Base-by-base conservation (phyloP, 2,888 invertebrate species). In the Apotomis betuletana region DNA sequence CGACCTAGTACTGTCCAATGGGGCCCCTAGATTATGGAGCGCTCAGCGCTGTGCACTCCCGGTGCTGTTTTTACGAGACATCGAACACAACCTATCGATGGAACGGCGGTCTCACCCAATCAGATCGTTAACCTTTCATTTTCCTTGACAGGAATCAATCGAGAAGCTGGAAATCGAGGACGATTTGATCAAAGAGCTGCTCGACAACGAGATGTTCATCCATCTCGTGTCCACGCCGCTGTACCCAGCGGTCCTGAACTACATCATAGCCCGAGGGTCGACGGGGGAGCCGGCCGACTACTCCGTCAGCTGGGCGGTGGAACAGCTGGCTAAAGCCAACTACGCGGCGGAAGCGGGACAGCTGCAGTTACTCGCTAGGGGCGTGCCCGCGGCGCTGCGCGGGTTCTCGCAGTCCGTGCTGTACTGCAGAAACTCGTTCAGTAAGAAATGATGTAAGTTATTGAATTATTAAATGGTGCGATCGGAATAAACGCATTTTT, bases 271-370 rank as follows among this genome's bases (percentile, higher is more conserved):
- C 51, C 75, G 75, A 13, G 83, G 85, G 52, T 58, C 82, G 0
- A 65, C 65, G 0, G 75, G 74, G 1, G 86, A 85, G 3, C 75
- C 78, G 12, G 5, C 5, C 52, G 70, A 5, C 2, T 91, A 91
- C 76, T 83, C 86, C 0, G 77, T 87, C 0, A 70, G 82, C 9
- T 90, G 90, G 91, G 90, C 92, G 0, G 81, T 83, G 3, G 65
- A 67, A 0, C 85, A 90, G 74, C 84, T 94, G 0, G 57, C 84
- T 2, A 80, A 81, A 36, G 89, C 87, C 0, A 84, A 86, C 59
- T 87, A 79, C 62, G 63, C 85, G 1, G 89, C 92, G 0, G 93
- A 94, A 73, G 93, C 92, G 0, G 93, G 93, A 1, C 87, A 91
- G 62, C 75, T 94, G 0, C 83, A 85, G 44, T 80, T 93, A 0